Percentiles rank a stretch among this genome's conserved stretches.
phyloP scores from a whole-genome alignment of 1,140 invertebrate genomes.

The Heliothis virescens region DNA sequence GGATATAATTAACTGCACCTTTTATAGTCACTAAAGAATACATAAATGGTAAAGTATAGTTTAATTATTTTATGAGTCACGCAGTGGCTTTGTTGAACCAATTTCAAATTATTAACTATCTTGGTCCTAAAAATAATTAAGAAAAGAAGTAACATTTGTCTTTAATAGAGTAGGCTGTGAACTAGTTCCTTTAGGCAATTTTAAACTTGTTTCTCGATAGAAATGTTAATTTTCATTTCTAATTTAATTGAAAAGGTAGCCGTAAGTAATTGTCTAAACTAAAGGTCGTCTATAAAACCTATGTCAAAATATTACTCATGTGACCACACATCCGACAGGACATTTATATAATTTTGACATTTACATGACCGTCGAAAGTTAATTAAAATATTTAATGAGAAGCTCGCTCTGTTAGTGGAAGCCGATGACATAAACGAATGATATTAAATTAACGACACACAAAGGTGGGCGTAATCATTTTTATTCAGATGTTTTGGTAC shows the following conservation, averaged over 20 bases:
- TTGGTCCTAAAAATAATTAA: not conserved
- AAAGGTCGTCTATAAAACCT: slow-evolving; percentile 45
- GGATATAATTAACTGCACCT: slow-evolving; percentile 13
- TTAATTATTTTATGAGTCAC: too few relatives aligned
- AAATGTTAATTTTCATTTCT: slow-evolving; percentile 12
- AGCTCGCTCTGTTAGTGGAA: slow-evolving; percentile 67
- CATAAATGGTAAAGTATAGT: not conserved
- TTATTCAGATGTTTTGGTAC: slow-evolving; percentile 52
- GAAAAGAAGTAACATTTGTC: not conserved
- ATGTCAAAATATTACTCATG: slow-evolving; percentile 58
- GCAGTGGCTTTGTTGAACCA: too few relatives aligned
- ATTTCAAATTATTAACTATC: not conserved
- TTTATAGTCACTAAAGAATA: slow-evolving; percentile 3
- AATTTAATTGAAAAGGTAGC: slow-evolving; percentile 28
- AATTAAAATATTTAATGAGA: slow-evolving; percentile 85
- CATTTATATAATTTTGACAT: slow-evolving; percentile 67
- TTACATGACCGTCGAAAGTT: slow-evolving; percentile 71
- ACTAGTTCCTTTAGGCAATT: slow-evolving; percentile 17
- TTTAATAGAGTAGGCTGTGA: slow-evolving; percentile 15
- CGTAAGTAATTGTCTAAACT: slow-evolving; percentile 38
- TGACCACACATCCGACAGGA: slow-evolving; percentile 53
- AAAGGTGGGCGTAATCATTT: slow-evolving; percentile 77
- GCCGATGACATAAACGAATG: slow-evolving; percentile 80
- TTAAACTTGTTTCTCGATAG: not conserved
- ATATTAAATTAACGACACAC: slow-evolving; percentile 76